Evolutionary conservation across 2,113 vertebrate species (phyloP).

Genomic region (Phylloscopus trochiloides): DNA sequence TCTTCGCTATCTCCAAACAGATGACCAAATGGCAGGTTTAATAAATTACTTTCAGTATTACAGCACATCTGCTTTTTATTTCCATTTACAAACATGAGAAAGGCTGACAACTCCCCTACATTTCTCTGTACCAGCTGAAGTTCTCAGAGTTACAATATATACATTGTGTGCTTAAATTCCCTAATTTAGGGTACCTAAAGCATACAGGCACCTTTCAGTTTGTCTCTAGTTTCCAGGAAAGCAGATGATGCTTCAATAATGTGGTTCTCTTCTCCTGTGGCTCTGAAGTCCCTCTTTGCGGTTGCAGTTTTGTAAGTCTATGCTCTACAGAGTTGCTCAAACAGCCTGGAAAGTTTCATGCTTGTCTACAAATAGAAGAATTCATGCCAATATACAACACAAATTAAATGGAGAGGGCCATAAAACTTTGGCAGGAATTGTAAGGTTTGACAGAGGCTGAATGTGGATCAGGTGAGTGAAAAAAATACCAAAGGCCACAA

Average conservation of each 20-base stretch:
- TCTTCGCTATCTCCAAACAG: neutral
- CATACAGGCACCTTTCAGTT: neutral
- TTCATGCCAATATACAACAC: neutral
- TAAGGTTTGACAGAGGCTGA: neutral
- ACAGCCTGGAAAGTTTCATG: neutral
- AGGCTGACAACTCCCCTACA: neutral
- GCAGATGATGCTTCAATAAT: neutral
- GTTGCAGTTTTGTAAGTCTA: rapidly evolving
- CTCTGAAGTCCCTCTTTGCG: neutral
- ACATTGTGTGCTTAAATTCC: neutral
- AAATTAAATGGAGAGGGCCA: neutral
- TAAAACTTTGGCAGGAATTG: neutral
- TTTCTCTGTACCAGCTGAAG: neutral
- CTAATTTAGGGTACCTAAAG: neutral
- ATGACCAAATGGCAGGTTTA: neutral
- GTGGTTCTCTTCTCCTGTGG: neutral
- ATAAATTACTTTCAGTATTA: neutral
- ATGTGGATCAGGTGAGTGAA: neutral
- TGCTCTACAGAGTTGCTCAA: neutral
- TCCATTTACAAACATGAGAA: neutral
- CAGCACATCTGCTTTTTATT: neutral
- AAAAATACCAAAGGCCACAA: neutral
- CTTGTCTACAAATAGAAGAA: neutral
- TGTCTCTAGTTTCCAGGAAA: neutral
- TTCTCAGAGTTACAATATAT: rapidly evolving